Base-by-base conservation (phyloP, 2,113 vertebrate genomes). In the Taurulus bubalis region DNA sequence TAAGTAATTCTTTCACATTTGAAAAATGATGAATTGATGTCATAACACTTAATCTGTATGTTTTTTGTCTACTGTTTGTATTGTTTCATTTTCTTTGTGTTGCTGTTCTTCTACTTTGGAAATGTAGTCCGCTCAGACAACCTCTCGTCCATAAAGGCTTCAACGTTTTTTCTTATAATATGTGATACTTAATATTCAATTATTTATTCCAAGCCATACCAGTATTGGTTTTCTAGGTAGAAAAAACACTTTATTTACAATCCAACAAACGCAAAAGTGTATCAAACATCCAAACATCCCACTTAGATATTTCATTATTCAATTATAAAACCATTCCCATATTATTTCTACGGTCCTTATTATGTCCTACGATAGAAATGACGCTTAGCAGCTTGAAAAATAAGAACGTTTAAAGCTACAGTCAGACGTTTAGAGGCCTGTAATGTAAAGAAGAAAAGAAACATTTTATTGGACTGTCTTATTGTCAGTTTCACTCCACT, bases 201-300 rank as follows among this genome's bases (percentile, higher is more conserved):
- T 34, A 55, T 77, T 74, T 55, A 34, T 67, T 30, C 6, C 8
- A 65, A 22, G 34, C 8, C 9, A 20, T n/a, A 0, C 26, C 22
- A 69, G 1, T 4, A 40, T 26, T 62, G 24, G 22, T 60, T 75
- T 45, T 74, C 8, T 58, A 18, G 58, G 65, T 88, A 85, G 47
- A 87, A 90, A n/a, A 91, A 86, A 38, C 0, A 58, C 45, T 87
- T 90, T 91, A 90, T 90, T 88, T 71, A 83, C 69, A 89, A 63
- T 66, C 58, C 45, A 81, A 67, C 20, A 81, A 78, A 79, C 0
- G 24, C 58, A 84, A 83, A 89, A 78, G 80, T 4, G 30, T 77
- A 83, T 71, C 65, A 84, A 80, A 83, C 63, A 73, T 77, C 10
- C 60, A 79, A 81, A 63, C 12, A 66, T 70, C 84, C 75, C 16